Evolutionary conservation across 2,797 vertebrate species (phyloP).

Genomic region (Mareca strepera): DNA sequence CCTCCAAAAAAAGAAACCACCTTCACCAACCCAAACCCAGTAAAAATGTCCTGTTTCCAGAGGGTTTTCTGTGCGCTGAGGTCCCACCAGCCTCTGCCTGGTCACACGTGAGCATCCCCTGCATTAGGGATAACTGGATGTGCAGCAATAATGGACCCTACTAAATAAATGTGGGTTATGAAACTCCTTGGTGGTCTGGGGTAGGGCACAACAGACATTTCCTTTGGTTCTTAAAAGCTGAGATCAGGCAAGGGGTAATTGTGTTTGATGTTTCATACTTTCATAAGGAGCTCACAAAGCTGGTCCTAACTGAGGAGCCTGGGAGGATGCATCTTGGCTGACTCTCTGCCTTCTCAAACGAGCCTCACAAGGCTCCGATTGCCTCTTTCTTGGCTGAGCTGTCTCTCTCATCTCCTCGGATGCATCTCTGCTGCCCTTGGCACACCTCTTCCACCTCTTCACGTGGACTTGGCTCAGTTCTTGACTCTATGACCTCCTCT

Average conservation of each 20-base stretch:
- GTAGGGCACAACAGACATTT: not conserved
- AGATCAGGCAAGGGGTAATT: not conserved
- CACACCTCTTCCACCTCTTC: not conserved
- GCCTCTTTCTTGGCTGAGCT: not conserved
- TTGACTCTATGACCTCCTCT: not conserved
- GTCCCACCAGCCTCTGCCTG: not conserved
- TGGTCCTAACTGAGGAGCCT: not conserved
- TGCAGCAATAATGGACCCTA: fast-evolving
- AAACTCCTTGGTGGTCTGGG: not conserved
- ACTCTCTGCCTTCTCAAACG: not conserved
- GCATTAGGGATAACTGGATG: fast-evolving
- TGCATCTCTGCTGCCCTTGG: not conserved
- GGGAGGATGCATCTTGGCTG: not conserved
- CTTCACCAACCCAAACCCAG: too few relatives aligned
- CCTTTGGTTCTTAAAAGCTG: not conserved
- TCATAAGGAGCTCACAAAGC: not conserved
- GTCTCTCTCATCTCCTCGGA: not conserved
- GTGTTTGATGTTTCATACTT: not conserved
- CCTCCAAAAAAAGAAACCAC: not conserved
- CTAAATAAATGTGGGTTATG: not conserved
- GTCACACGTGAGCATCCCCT: not conserved
- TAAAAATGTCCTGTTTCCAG: not conserved
- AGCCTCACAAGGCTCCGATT: not conserved
- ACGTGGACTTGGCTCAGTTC: not conserved
- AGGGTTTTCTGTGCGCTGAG: not conserved